Evolutionary conservation across 2,888 invertebrate species (phyloP).

Genomic region (Scaptodrosophila latifasciaeformis): DNA sequence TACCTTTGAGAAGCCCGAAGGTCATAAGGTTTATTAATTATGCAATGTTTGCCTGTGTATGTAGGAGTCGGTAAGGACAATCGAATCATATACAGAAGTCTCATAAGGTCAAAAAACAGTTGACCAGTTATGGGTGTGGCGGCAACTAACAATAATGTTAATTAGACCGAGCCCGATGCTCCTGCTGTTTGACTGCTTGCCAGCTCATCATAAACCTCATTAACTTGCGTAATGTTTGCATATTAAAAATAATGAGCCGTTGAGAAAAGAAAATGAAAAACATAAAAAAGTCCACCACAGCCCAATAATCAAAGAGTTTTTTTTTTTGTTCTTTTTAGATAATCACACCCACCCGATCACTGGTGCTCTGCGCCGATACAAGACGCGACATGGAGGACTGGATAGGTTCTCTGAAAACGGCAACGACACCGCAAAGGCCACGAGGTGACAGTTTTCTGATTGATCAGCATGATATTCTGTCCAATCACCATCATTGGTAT

Average conservation of each 20-base stretch:
- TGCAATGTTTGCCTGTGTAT: slow-evolving; percentile 3
- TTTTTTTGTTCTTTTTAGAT: slow-evolving; percentile 40
- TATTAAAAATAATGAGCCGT: slow-evolving; percentile 36
- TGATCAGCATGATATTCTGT: slow-evolving; percentile 81
- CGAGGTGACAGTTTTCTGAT: slow-evolving; percentile 76
- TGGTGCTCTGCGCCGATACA: slow-evolving; percentile 87
- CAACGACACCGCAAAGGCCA: slow-evolving; percentile 75
- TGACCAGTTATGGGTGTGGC: slow-evolving; percentile 26
- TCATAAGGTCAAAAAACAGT: no score
- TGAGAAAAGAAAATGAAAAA: neutral
- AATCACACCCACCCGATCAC: slow-evolving; percentile 85
- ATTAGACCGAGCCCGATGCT: no score
- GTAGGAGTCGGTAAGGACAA: slow-evolving; percentile 9
- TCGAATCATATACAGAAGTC: no score
- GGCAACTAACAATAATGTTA: no score
- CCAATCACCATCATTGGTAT: slow-evolving; percentile 88
- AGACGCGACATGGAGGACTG: slow-evolving; percentile 94
- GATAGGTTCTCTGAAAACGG: slow-evolving; percentile 88
- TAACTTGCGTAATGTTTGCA: slow-evolving; percentile 47
- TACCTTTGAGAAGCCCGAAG: slow-evolving; percentile 7
- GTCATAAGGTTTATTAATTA: slow-evolving; percentile 31
- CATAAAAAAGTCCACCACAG: neutral
- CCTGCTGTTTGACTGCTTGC: slow-evolving; percentile 15
- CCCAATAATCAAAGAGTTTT: neutral
- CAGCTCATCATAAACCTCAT: slow-evolving; percentile 34